Conservation (phyloP, 1,140 invertebrate genomes). For the Cyclargus thomasi region DNA sequence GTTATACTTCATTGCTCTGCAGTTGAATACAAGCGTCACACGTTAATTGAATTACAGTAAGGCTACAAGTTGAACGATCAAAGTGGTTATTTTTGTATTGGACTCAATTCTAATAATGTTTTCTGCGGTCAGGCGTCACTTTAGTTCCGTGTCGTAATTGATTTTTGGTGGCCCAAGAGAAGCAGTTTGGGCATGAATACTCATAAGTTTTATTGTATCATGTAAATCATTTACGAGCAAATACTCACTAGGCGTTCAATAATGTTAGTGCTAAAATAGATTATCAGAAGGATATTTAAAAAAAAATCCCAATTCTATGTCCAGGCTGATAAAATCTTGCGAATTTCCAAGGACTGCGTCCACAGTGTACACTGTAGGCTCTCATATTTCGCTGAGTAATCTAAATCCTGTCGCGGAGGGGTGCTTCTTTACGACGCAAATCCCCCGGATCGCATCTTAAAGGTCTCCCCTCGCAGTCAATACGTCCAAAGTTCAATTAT, state of each 20-base stretch:
- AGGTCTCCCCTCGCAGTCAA: background rate
- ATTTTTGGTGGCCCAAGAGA: conserved; percentile 14
- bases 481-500: conserved; percentile 1
- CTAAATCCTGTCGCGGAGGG: background rate
- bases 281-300: too few relatives aligned
- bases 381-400: background rate
- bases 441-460: conserved; percentile 2
- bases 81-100: conserved; percentile 53
- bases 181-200: too few relatives aligned
- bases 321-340: too few relatives aligned
- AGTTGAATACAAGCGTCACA: conserved; percentile 5
- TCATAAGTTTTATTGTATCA: background rate
- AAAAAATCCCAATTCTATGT: too few relatives aligned
- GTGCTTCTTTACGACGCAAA: conserved; percentile 11
- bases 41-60: conserved; percentile 27
- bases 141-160: conserved; percentile 48
- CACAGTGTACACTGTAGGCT: background rate
- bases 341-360: background rate
- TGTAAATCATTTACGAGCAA: background rate
- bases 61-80: conserved; percentile 34
- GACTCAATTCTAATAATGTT: conserved; percentile 46
- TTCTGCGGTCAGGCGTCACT: conserved; percentile 38
- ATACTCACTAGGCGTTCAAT: too few relatives aligned
- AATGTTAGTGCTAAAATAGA: too few relatives aligned
- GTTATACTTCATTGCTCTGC: background rate